phyloP scores from a whole-genome alignment of 2,797 vertebrate species.

The Megalops cyprinoides region DNA sequence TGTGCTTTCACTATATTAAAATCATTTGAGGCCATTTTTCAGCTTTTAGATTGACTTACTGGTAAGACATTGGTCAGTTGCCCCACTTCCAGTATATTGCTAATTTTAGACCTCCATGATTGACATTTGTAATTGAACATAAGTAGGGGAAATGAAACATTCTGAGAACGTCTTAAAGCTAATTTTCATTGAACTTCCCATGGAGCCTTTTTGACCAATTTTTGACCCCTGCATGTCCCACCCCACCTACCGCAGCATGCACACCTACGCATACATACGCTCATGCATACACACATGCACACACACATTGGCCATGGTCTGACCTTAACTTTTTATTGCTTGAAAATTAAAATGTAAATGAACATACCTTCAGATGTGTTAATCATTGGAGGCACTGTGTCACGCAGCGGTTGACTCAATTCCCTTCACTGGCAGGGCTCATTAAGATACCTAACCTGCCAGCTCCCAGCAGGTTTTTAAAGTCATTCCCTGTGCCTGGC shows the following conservation, averaged over 20 bases:
- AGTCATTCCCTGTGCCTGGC: not conserved
- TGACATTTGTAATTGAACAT: slow-evolving; percentile 9
- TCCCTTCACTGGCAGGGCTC: not conserved
- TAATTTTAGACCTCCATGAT: not conserved
- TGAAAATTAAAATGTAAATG: not conserved
- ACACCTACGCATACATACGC: not conserved
- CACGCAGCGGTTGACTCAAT: not conserved
- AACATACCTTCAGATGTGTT: not conserved
- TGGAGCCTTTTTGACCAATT: too few species aligned
- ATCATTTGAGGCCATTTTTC: not conserved
- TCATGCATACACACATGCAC: not conserved
- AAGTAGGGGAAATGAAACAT: not conserved
- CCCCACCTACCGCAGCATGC: too few species aligned
- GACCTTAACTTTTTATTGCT: not conserved
- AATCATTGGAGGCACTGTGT: not conserved
- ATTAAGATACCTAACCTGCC: not conserved
- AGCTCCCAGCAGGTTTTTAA: not conserved
- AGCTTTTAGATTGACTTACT: not conserved
- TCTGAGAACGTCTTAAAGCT: not conserved
- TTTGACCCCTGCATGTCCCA: too few species aligned
- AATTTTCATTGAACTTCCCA: too few species aligned
- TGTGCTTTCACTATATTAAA: not conserved
- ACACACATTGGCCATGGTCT: not conserved
- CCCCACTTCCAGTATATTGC: not conserved
- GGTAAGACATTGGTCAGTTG: too few species aligned